Conservation (phyloP, 2,113 vertebrate species). For the Raja brachyura region DNA sequence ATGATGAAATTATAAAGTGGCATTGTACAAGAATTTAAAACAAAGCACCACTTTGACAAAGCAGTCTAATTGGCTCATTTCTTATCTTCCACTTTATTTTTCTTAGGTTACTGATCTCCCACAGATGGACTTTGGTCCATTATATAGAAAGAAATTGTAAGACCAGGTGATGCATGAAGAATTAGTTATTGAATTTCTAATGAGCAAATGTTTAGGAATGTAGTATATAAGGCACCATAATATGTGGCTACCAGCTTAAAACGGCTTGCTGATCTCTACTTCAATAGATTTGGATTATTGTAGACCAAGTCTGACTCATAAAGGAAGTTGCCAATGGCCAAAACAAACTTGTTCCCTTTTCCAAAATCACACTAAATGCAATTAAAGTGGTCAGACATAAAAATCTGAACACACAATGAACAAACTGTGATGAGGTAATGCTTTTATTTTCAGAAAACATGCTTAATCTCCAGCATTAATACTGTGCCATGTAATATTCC, state of each 20-base stretch:
- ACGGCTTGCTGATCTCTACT: neutral
- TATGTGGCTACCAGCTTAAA: neutral
- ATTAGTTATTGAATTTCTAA: neutral
- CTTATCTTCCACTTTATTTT: neutral
- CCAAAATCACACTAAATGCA: no score
- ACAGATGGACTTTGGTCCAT: neutral
- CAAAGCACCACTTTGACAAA: neutral
- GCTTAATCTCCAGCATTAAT: no score
- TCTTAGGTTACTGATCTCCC: neutral
- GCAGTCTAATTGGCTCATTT: neutral
- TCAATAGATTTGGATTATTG: slow-evolving; percentile 21
- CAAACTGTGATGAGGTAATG: no score
- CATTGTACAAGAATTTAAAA: neutral
- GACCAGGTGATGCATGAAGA: neutral
- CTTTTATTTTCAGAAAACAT: no score
- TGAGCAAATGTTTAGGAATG: neutral
- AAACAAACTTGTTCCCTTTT: no score
- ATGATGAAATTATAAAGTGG: no score
- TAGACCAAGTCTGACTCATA: slow-evolving; percentile 18
- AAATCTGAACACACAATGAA: no score
- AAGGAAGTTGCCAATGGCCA: neutral
- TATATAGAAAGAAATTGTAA: neutral
- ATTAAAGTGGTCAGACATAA: no score
- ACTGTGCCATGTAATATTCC: no score
- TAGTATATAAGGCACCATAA: neutral